These are phyloP conservation scores for Sinonovacula constricta DNA, from an alignment of 1,140 invertebrate species.

Conservation along the genomic window DNA sequence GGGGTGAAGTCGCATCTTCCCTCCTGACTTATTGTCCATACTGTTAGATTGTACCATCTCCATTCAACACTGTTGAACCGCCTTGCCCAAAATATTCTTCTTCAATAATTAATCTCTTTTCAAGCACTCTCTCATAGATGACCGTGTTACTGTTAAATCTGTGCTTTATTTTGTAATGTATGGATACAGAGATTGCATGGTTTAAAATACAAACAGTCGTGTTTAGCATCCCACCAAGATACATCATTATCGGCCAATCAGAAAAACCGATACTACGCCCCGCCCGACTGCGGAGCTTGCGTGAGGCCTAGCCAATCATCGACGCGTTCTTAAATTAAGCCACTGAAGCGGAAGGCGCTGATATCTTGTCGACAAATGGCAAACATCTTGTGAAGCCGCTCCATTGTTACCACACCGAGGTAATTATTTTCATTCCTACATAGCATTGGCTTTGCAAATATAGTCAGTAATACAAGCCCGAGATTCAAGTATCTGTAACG, in stretches of 20 bases:
- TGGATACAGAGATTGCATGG: no score
- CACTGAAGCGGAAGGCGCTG: conserved; percentile 30
- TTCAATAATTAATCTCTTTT: background rate
- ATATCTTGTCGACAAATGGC: conserved; percentile 24
- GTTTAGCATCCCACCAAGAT: background rate
- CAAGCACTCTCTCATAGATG: background rate
- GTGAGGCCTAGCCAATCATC: conserved; percentile 2
- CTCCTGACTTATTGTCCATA: conserved; percentile 21
- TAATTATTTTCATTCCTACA: conserved; percentile 50
- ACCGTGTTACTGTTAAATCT: background rate
- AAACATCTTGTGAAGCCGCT: conserved; percentile 39
- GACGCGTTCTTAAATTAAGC: conserved; percentile 7
- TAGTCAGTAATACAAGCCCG: no score
- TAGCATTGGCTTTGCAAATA: no score
- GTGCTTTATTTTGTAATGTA: no score
- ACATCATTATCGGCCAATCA: conserved; percentile 29
- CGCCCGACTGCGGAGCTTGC: conserved; percentile 16
- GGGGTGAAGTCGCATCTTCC: conserved; percentile 30
- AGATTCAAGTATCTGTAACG: no score
- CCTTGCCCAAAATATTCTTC: background rate
- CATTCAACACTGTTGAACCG: no score
- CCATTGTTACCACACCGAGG: conserved; percentile 36
- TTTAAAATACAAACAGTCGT: no score
- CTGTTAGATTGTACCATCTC: conserved; percentile 45
- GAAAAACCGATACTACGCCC: conserved; percentile 8